Evolutionary conservation across 2,888 invertebrate species (phyloP).

Genomic region (Steinernema scapterisci): DNA sequence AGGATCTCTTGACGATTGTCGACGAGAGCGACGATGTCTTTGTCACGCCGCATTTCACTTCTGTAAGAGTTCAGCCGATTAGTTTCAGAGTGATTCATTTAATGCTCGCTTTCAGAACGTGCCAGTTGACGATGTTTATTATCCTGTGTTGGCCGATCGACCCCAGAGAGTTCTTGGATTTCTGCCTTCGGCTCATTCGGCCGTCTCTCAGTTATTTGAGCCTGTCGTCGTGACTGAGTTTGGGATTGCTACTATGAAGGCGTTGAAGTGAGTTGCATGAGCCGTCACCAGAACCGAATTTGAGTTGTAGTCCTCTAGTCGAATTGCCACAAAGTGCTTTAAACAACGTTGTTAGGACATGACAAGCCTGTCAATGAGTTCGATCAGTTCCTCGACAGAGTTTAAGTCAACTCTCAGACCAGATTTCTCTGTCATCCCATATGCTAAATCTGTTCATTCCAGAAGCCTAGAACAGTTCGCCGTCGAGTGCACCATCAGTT

Average conservation of each 20-base stretch:
- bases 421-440: too few relatives aligned
- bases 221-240: conserved; percentile 16
- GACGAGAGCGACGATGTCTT: conserved; percentile 10
- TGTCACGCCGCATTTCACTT: conserved; percentile 21
- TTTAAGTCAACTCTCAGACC: too few relatives aligned
- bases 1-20: conserved; percentile 23
- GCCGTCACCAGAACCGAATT: too few relatives aligned
- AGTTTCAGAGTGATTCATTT: too few relatives aligned
- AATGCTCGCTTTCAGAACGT: conserved; percentile 6
- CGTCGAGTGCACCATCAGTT: conserved; percentile 20
- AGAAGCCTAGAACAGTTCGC: conserved; percentile 25
- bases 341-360: too few relatives aligned
- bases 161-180: conserved; percentile 18
- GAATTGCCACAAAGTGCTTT: too few relatives aligned
- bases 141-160: conserved; percentile 4
- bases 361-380: too few relatives aligned
- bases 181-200: conserved; percentile 13
- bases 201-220: not conserved
- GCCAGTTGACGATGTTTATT: conserved; percentile 18
- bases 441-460: too few relatives aligned
- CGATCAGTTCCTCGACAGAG: too few relatives aligned
- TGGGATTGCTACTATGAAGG: conserved; percentile 9
- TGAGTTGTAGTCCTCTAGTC: too few relatives aligned
- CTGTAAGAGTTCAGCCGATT: not conserved
- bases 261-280: conserved; percentile 23